Conservation (phyloP, 1,140 invertebrate genomes). For the Macrobrachium rosenbergii region DNA sequence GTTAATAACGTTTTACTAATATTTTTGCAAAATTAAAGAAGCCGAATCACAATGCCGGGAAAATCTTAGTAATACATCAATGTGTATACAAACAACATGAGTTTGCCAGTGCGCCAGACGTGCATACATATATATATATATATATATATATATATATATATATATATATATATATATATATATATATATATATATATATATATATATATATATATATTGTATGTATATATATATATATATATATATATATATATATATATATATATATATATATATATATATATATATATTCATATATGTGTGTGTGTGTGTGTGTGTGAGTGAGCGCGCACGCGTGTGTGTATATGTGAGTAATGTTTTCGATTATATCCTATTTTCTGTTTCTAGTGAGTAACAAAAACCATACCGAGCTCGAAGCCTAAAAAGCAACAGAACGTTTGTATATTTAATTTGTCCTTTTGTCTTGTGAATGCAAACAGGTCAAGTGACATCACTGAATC, state of each 20-base stretch:
- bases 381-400: no score
- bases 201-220: no score
- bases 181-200: not conserved
- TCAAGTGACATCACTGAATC: no score
- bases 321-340: not conserved
- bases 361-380: no score
- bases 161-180: constrained; percentile 19
- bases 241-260: constrained; percentile 19
- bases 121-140: constrained; percentile 29
- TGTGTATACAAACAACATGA: constrained; percentile 15
- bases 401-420: no score
- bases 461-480: no score
- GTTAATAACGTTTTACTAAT: no score
- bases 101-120: not conserved
- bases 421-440: no score
- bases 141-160: constrained; percentile 27
- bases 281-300: not conserved
- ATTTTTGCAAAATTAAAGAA: no score
- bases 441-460: no score
- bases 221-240: constrained; percentile 1
- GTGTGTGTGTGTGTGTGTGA: not conserved
- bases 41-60: no score
- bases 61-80: constrained; percentile 1
- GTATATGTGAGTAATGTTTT: not conserved
- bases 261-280: not conserved